Percentiles rank a stretch among this genome's conserved stretches.
Conservation (phyloP, 2,888 invertebrate species). For the Harmothoe impar region DNA sequence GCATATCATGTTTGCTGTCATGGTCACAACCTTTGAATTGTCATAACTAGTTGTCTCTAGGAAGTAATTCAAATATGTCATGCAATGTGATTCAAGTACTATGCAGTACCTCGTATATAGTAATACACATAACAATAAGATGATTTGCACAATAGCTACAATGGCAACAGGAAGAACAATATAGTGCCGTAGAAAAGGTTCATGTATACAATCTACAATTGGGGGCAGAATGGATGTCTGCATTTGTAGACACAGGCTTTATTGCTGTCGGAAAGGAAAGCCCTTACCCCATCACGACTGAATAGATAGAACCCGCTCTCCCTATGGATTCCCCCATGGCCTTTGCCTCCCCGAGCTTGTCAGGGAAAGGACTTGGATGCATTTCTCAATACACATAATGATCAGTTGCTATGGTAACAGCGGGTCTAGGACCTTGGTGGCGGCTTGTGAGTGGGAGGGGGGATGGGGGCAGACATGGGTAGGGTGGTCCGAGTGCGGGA, state of each 20-base stretch:
- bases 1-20: too few relatives aligned
- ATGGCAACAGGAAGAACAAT: too few relatives aligned
- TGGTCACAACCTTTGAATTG: too few relatives aligned
- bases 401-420: conserved; percentile 19
- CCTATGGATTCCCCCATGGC: background rate
- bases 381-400: background rate
- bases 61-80: too few relatives aligned
- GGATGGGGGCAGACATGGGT: background rate
- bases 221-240: too few relatives aligned
- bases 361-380: background rate
- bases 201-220: too few relatives aligned
- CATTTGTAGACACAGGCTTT: background rate
- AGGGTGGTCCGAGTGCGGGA: background rate
- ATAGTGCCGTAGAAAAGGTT: too few relatives aligned
- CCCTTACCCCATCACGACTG: background rate
- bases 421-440: background rate
- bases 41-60: too few relatives aligned
- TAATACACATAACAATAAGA: too few relatives aligned
- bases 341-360: background rate
- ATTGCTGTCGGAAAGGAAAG: background rate
- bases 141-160: too few relatives aligned
- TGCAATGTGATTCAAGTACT: too few relatives aligned
- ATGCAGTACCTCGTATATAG: too few relatives aligned
- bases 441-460: background rate
- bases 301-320: background rate